A percentile compares a stretch with the other conserved stretches of the same genome.
Evolutionary conservation across 2,113 vertebrate species (phyloP).

Genomic region (Rissa tridactyla): DNA sequence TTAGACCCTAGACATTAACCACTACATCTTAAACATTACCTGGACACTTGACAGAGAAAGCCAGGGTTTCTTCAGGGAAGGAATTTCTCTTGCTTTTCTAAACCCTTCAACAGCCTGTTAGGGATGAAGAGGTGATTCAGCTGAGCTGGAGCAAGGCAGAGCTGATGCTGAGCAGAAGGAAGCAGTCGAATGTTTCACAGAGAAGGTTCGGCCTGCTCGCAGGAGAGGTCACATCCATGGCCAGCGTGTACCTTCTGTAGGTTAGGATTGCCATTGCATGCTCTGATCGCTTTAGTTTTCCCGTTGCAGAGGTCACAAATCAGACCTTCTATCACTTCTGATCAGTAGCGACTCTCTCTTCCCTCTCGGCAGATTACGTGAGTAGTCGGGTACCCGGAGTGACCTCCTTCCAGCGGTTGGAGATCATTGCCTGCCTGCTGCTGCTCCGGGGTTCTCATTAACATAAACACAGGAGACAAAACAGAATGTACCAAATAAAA

Average conservation of each 20-base stretch:
- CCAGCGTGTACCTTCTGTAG: background rate
- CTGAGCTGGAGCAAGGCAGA: background rate
- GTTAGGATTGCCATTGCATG: background rate
- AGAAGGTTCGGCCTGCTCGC: background rate
- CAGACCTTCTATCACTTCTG: background rate
- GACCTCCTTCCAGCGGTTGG: background rate
- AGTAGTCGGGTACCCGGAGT: background rate
- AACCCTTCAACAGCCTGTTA: background rate
- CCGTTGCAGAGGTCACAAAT: background rate
- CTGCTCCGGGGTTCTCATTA: background rate
- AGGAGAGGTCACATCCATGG: background rate
- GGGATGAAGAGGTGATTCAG: background rate
- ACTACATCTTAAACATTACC: background rate
- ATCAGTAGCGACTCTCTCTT: background rate
- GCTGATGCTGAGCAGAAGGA: background rate
- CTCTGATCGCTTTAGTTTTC: background rate
- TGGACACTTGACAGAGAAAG: background rate
- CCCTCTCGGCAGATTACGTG: background rate
- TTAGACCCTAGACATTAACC: background rate
- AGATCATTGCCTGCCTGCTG: background rate
- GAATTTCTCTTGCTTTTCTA: background rate
- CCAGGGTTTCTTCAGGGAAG: background rate
- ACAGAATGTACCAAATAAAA: background rate
- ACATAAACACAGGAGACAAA: background rate
- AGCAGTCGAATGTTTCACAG: background rate